Base-by-base conservation (phyloP, 2,797 vertebrate species). In the Aulostomus chinensis region DNA sequence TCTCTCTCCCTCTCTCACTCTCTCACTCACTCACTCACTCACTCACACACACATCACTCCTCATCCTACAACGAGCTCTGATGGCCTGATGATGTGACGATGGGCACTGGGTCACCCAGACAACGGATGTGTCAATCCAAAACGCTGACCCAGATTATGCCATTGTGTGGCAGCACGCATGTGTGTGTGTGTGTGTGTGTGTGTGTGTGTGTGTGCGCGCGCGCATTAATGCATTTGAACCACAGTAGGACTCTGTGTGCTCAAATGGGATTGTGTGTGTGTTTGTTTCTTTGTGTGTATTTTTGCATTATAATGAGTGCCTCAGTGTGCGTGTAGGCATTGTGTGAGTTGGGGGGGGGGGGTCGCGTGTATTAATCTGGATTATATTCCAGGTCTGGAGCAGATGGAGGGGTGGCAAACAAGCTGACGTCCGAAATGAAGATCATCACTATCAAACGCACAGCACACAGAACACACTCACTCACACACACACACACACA, bases 331-430 rank as follows among this genome's bases (percentile, higher is more conserved):
- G 62, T 65, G 46, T 52, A 31, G 45, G 15, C 11, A 34, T 49
- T 38, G 43, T 40, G 45, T 31, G 63, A 17, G 56, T 32, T 39
- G 33, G 47, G 15, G 25, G 38, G 45, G 35, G 63, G 63, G 49
- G 34, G 58, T 69, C 45, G 13, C 59, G 57, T 62, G 67, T 38
- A 64, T 62, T 90, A 90, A 90, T 90, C 87, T 87, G 88, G 88
- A 89, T 90, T 91, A 90, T 78, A 62, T 64, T 73, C 72, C 75
- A 76, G 53, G 76, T 80, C 75, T 68, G 50, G 34, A 86, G 78
- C 85, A 88, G 86, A 86, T 85, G 84, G 73, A 67, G 26, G 55
- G 65, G 50, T 71, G 64, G 64, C 70, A 81, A 70, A 74, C 72
- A 59, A 52, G 62, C 28, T 38, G 61, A 50, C 24, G 48, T 58